Base-by-base conservation (phyloP, 1,140 invertebrate genomes). In the Potamilus streckersoni region DNA sequence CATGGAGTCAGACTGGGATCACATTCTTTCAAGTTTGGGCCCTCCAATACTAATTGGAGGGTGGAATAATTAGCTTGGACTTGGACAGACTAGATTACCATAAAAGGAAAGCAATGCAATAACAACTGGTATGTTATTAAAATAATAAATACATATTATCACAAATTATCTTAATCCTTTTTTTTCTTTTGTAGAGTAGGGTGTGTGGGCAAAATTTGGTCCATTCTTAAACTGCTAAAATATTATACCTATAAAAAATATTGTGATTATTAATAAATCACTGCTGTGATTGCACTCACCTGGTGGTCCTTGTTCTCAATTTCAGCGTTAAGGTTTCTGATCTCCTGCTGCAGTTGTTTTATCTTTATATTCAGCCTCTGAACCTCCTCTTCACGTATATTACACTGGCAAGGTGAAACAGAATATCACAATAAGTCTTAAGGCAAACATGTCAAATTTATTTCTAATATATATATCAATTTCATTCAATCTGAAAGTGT, bases 281-380 rank as follows among this genome's bases (percentile, higher is more conserved):
- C 6, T 49, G 38, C 38, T 58, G 38, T 57, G n/a, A 31, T 57
- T 15, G 23, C 19, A 31, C 38, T 57, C 73, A 87, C 85, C 83
- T 83, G 85, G 49, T 80, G 73, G n/a, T 83, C 81, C 13, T 79
- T 71, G 0, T 82, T 75, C 19, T 87, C 86, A 19, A 84, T 79
- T 59, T 83, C 80, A 19, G 79, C 64, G 16, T 85, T 80, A 2
- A 85, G 75, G 57, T 83, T 81, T 61, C 85, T 75, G 16, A 85
- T 83, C 55, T 89, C 86, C 56, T 85, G 84, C 78, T 88, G 87
- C 11, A 85, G 78, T 74, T 87, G 82, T 76, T 86, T 85, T n/a
- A 87, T 80, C 62, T 85, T 86, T 6, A 73, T 76, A 69, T 85
- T 85, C 55, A 89, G 77, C 38, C 87, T 74, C 57, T 86, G 77